Base-by-base conservation (phyloP, 2,113 vertebrate species). In the Onychorhynchus coronatus region DNA sequence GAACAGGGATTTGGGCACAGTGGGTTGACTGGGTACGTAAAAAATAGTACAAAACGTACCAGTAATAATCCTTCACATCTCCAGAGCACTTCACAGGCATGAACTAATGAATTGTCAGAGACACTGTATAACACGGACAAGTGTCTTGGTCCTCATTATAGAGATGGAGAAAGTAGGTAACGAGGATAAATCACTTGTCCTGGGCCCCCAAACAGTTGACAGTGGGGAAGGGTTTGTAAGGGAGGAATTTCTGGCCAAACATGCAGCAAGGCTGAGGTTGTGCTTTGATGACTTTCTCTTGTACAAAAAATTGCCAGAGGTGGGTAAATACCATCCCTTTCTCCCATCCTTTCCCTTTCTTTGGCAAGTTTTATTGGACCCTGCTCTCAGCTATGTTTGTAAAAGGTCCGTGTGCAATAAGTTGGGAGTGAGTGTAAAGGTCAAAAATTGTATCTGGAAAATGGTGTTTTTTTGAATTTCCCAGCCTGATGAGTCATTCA, bases 401-500 rank as follows among this genome's bases (percentile, higher is more conserved):
- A 11, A 85, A 84, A 73, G 58, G 73, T 58, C 61, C 85, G 28
- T 24, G 58, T 92, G n/a, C 53, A 62, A 1, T 58, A 47, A 83
- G 79, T 75, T 70, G 73, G 58, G 70, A 37, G 11, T 68, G 82
- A 87, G 89, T 47, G 41, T 85, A 96, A 97, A 97, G 96, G 96
- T 96, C 88, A 89, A 61, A 31, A 81, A n/a, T 72, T 23, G 50
- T 83, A 30, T 65, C 72, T 53, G 41, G 61, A 67, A 96, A 94
- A 89, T 65, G 28, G 65, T 68, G 18, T 92, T 84, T 85, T 91
- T 93, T 85, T 58, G 6, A 35, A 55, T 94, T 96, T 91, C 80
- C 58, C 86, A 79, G 89, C 76, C 88, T 95, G 93, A 85, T 97
- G 96, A 96, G 96, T 97, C 96, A 94, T 85, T 97, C 95, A 90